Evolutionary conservation across 2,888 invertebrate genomes (phyloP), one percentile per base, ranked within the genome.

Genomic region (Eurois occulta): DNA sequence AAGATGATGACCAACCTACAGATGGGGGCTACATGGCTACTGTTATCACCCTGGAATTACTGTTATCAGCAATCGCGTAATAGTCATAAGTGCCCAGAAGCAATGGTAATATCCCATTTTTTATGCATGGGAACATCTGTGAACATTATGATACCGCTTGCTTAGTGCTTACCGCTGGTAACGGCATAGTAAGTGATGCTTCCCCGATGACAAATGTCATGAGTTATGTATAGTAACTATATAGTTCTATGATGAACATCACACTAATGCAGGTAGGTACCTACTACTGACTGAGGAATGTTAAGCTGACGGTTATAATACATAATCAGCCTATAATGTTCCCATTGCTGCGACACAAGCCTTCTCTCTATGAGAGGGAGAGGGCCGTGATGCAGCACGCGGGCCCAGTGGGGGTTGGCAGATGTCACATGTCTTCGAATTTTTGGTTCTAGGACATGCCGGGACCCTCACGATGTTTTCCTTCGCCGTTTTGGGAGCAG

Each of bases 191-290:
- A 32, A 48, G 55, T 35, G 18, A 32, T n/a, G 71, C 75, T 75
- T 84, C 85, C 75, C 85, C 72, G 52, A 2, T 72, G 60, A 70
- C 75, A 48, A 68, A 60, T 74, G 64, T 35, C 68, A 55, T 48
- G 41, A 73, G 18, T 52, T 43, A 21, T 64, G 46, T 64, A 24
- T 43, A 18, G 41, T 41, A 46, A 13, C 35, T 46, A 24, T 55
- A 48, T 55, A 70, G 13, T 11, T 18, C 5, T 8, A 10, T 64
- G 52, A 2, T 38, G 52, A 65, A 38, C 64, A 24, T 48, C 48
- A 41, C n/a, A n/a, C 35, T 21, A 69, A 43, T 43, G 48, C 1
- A 55, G 24, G 3, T 58, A 58, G 28, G 18, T 60, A 32, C 60
- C 60, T 55, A 28, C 60, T 55, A 28, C 62, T n/a, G 21, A n/a